Base-by-base conservation (phyloP, 2,888 invertebrate genomes). In the Thumatha senex region DNA sequence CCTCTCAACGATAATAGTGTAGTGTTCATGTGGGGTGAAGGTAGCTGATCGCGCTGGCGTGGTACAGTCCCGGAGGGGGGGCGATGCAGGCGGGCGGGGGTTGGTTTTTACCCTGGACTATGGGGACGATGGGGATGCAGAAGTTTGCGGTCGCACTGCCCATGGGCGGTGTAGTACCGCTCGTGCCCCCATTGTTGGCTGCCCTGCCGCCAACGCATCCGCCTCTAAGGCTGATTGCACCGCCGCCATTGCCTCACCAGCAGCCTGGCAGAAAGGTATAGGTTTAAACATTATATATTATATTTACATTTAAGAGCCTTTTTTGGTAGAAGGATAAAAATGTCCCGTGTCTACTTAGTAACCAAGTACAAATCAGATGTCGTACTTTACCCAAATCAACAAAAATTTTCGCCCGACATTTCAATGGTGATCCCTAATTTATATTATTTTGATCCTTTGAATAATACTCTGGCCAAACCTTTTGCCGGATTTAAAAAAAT, bases 41-140 rank as follows among this genome's bases (percentile, higher is more conserved):
- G 52, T 61, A 82, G 82, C 68, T 82, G 82, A 84, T 84, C 86
- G 84, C 74, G 80, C 89, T 91, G 90, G 91, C 90, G 88, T 91
- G 91, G 91, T 90, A 89, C 90, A 87, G 90, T 72, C 75, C 77
- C 68, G 79, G 80, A 41, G 83, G 82, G 70, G 89, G 87, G 73
- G 87, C 84, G 72, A 89, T 88, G 86, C 88, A 88, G 85, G 87
- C 86, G 67, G 89, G 88, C 59, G 89, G 87, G 53, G 90, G 90
- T 42, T 89, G 90, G 77, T 89, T 89, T 78, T 79, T 89, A 70
- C 85, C 89, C 58, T 89, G 89, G 76, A 89, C 89, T 71, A 88
- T 90, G 89, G 89, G 90, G 74, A 89, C 89, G 70, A 88, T 90
- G 89, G 89, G 90, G 61, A 61, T 91, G 81, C 89, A 90, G 65